A percentile compares a stretch with the other conserved stretches of the same genome.
These are phyloP conservation scores for Theristicus caerulescens DNA, from an alignment of 2,113 vertebrate species.

Conservation along the genomic window DNA sequence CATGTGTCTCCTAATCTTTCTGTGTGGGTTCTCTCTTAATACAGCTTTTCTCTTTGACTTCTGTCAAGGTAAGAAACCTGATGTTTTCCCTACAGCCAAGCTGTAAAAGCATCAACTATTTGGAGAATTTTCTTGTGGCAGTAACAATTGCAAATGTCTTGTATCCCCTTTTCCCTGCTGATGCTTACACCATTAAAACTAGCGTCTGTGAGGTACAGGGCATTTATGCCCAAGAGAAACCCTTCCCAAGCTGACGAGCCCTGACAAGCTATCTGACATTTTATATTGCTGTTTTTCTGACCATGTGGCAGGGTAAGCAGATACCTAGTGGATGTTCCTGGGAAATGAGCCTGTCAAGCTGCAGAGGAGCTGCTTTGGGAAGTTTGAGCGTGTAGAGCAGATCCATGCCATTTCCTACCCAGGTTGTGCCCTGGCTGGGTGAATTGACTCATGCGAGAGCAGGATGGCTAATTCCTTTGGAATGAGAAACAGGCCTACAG, in stretches of 20 bases:
- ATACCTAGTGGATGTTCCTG: neutral
- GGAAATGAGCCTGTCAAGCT: neutral
- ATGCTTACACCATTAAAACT: neutral
- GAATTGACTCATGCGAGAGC: neutral
- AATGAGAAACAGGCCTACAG: neutral
- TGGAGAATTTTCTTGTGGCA: neutral
- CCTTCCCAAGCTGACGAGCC: neutral
- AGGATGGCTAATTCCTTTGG: neutral
- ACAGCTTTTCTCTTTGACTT: neutral
- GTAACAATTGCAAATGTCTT: neutral
- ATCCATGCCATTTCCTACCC: fast-evolving
- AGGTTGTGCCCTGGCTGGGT: neutral
- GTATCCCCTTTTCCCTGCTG: neutral
- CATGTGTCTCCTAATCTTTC: neutral
- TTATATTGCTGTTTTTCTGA: neutral
- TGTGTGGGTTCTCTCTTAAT: neutral
- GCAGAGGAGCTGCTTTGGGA: neutral
- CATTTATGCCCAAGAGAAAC: neutral
- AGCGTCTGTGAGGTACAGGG: fast-evolving
- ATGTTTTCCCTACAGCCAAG: neutral
- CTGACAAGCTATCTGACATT: neutral
- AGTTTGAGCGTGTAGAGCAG: neutral
- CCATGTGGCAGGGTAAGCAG: neutral
- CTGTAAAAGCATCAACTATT: neutral
- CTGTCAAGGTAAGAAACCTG: neutral